Percentiles rank a stretch among this genome's conserved stretches.
Conservation (phyloP, 2,113 vertebrate genomes). For the Callionymus lyra region DNA sequence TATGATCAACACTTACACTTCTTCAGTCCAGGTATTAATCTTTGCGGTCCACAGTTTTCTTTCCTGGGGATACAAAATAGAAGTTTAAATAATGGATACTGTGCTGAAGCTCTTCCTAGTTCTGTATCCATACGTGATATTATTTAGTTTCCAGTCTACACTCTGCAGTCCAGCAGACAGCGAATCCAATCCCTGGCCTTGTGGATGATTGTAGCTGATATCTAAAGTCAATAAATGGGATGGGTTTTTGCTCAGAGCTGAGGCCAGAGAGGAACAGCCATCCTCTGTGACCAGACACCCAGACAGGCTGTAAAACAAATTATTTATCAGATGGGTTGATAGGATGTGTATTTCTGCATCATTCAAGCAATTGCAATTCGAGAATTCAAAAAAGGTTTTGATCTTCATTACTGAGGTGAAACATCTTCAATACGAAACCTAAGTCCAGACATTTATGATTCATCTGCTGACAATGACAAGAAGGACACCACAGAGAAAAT, state of each 20-base stretch:
- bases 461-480: no score
- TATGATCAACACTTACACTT: slow-evolving; percentile 4
- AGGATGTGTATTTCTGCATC: no score
- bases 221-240: not conserved
- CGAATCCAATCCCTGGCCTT: not conserved
- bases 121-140: not conserved
- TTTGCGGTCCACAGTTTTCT: not conserved
- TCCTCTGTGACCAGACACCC: not conserved
- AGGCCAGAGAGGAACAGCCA: not conserved
- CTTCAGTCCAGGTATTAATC: not conserved
- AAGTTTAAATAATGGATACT: not conserved
- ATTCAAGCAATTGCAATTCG: no score
- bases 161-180: not conserved
- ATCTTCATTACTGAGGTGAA: no score
- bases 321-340: no score
- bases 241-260: not conserved
- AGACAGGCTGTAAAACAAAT: not conserved
- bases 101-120: not conserved
- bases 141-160: not conserved
- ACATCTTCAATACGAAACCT: no score
- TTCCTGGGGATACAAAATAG: not conserved
- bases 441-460: no score
- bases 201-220: slow-evolving; percentile 2
- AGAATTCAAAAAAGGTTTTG: no score
- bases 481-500: no score